Evolutionary conservation across 2,888 invertebrate genomes (phyloP).

Genomic region (Drosophila pegasa): DNA sequence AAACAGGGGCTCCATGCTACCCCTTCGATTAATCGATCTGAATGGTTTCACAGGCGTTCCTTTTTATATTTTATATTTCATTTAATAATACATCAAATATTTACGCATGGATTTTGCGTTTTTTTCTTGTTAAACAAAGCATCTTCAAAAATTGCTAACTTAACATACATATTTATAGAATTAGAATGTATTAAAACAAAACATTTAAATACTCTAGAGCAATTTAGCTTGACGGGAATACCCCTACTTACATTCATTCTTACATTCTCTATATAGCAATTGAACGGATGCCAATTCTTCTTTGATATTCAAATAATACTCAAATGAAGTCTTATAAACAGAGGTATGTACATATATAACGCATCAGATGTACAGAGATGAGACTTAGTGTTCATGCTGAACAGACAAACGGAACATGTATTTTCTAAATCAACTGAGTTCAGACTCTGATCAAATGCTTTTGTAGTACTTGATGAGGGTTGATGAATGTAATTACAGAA

Average conservation of each 20-base stretch:
- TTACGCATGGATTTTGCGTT: constrained; percentile 23
- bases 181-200: constrained; percentile 2
- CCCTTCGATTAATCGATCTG: constrained; percentile 85
- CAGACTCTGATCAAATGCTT: background rate
- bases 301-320: background rate
- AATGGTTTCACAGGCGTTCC: constrained; percentile 85
- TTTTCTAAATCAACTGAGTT: background rate
- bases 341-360: background rate
- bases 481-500: background rate
- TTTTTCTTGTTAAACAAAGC: constrained; percentile 14
- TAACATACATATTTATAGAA: constrained; percentile 11
- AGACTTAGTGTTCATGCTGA: background rate
- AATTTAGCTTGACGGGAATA: background rate
- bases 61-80: constrained; percentile 62
- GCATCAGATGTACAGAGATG: background rate
- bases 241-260: background rate
- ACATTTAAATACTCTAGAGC: background rate
- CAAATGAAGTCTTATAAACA: background rate
- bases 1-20: constrained; percentile 85
- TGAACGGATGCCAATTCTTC: background rate
- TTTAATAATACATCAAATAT: constrained; percentile 50
- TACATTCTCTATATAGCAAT: too few relatives aligned
- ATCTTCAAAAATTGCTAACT: constrained; percentile 11
- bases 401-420: background rate
- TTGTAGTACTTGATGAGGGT: background rate